A percentile compares a stretch with the other conserved stretches of the same genome.
These are phyloP conservation scores for Agelaius tricolor DNA, from an alignment of 2,113 vertebrate species.

Conservation along the genomic window DNA sequence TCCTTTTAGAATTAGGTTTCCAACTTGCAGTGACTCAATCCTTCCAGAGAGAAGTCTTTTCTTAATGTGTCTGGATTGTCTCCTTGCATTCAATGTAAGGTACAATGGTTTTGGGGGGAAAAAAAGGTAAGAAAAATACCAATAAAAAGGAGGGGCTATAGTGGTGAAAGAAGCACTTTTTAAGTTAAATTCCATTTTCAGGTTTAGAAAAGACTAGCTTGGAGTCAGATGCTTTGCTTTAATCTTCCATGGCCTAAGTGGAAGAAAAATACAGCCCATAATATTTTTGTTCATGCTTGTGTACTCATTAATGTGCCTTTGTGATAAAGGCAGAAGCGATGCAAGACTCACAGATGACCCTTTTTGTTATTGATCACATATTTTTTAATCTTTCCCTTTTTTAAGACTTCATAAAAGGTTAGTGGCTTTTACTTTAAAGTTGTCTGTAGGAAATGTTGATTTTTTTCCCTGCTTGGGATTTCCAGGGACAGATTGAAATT, in stretches of 20 bases:
- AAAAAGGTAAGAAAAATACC: neutral
- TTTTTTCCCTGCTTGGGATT: neutral
- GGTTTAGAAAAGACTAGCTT: neutral
- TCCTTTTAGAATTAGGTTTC: neutral
- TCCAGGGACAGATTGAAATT: neutral
- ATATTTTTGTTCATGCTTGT: neutral
- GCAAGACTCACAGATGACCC: neutral
- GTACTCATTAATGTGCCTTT: neutral
- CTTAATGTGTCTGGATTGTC: neutral
- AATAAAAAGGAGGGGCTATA: neutral
- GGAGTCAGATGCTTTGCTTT: neutral
- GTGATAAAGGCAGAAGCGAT: neutral
- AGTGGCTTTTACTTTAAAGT: neutral
- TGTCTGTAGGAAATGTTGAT: neutral
- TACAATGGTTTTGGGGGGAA: accelerated
- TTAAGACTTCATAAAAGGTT: slow-evolving; percentile 22
- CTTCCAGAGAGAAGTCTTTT: neutral
- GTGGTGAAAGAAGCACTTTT: neutral
- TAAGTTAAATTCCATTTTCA: neutral
- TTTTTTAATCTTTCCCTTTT: slow-evolving; percentile 37
- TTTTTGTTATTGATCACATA: slow-evolving; percentile 28
- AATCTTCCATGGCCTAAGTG: neutral
- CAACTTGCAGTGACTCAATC: neutral
- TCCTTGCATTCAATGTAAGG: neutral
- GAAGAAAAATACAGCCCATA: neutral